Conservation (phyloP, 2,888 invertebrate genomes). For the Dione vanillae region DNA sequence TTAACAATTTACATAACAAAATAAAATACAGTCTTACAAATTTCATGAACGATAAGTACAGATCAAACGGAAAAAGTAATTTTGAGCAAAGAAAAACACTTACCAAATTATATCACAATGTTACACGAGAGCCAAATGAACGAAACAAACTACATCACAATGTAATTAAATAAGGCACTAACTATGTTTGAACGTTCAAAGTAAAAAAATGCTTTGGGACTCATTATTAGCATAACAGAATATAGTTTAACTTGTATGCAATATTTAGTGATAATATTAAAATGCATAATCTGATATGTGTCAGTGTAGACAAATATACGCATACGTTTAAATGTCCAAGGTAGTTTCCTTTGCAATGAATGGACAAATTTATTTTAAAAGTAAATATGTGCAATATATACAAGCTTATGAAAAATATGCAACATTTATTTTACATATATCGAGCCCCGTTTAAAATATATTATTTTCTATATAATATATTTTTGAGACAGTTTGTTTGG, state of each 20-base stretch:
- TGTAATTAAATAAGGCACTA: slow-evolving; percentile 70
- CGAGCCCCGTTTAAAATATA: background rate
- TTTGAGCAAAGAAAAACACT: slow-evolving; percentile 74
- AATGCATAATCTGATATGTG: slow-evolving; percentile 23
- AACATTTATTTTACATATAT: slow-evolving; percentile 4
- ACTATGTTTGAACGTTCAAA: slow-evolving; percentile 49
- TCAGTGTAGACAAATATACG: slow-evolving; percentile 11
- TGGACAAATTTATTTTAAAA: slow-evolving; percentile 2
- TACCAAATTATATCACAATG: slow-evolving; percentile 76
- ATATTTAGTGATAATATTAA: background rate
- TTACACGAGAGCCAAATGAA: slow-evolving; percentile 59
- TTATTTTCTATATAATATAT: background rate
- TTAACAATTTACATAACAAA: slow-evolving; percentile 82
- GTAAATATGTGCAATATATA: slow-evolving; percentile 19
- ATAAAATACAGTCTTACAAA: slow-evolving; percentile 83
- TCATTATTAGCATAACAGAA: slow-evolving; percentile 37
- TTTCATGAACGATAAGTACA: slow-evolving; percentile 82
- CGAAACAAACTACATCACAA: slow-evolving; percentile 37
- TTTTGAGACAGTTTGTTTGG: background rate
- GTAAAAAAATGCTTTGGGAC: slow-evolving; percentile 43
- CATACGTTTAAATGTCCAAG: background rate
- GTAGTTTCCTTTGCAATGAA: background rate
- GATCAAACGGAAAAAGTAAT: slow-evolving; percentile 66
- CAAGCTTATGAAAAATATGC: slow-evolving; percentile 5
- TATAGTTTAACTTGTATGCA: background rate